phyloP scores from a whole-genome alignment of 2,113 vertebrate genomes.

The Corythornis cristatus region DNA sequence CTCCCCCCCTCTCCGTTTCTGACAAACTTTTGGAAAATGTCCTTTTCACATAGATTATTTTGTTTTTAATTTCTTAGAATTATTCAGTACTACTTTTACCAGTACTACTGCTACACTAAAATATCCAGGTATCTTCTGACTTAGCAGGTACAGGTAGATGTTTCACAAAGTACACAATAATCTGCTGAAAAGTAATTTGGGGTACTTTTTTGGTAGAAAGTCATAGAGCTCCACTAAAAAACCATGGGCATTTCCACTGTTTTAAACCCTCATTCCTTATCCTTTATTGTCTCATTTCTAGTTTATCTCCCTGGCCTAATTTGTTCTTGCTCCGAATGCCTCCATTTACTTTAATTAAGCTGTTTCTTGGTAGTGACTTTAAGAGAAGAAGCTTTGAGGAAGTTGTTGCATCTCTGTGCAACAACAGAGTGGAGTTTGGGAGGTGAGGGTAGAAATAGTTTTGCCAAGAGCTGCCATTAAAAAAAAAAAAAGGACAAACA shows the following conservation, averaged over 20 bases:
- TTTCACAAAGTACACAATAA: background rate
- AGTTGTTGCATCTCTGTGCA: background rate
- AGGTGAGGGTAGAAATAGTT: background rate
- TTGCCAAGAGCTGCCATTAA: background rate
- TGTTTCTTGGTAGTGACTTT: background rate
- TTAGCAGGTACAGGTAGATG: background rate
- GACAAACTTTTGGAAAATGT: conserved; percentile 1
- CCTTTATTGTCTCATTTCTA: conserved; percentile 21
- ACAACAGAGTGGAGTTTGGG: background rate
- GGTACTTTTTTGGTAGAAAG: background rate
- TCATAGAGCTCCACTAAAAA: background rate
- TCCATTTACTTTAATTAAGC: conserved; percentile 16
- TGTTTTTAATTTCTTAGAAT: background rate
- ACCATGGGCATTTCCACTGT: background rate
- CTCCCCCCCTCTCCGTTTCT: background rate
- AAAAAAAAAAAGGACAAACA: background rate
- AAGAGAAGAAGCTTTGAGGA: background rate
- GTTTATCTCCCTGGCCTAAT: conserved; percentile 29
- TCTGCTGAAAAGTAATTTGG: background rate
- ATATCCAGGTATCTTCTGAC: background rate
- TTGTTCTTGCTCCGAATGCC: background rate
- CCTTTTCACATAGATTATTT: background rate
- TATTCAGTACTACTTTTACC: background rate
- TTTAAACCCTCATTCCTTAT: background rate
- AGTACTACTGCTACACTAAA: background rate